Evolutionary conservation across 2,888 invertebrate species (phyloP).

Genomic region (Diarsia rubi): DNA sequence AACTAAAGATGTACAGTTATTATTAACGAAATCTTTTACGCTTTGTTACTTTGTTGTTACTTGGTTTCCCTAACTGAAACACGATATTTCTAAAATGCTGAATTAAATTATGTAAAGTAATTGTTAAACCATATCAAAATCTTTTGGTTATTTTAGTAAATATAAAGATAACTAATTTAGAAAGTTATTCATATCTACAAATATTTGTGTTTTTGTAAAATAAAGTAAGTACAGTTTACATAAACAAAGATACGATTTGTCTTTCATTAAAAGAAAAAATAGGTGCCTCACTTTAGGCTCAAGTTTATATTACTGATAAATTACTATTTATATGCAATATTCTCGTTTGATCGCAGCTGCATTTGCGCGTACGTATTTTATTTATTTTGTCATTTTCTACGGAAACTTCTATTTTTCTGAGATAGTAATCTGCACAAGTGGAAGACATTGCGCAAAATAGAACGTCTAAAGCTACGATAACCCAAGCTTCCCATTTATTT

Average conservation of each 20-base stretch:
- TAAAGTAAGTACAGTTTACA: slow-evolving; percentile 16
- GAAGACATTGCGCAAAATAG: slow-evolving; percentile 22
- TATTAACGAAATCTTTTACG: slow-evolving; percentile 52
- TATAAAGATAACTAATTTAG: not conserved
- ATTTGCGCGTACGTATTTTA: slow-evolving; percentile 32
- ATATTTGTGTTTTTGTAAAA: slow-evolving; percentile 4
- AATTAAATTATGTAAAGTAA: slow-evolving; percentile 7
- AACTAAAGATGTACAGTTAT: slow-evolving; percentile 61
- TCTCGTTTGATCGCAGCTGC: slow-evolving; percentile 48
- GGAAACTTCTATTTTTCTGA: slow-evolving; percentile 47
- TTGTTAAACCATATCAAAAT: not conserved
- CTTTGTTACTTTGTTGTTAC: slow-evolving; percentile 32
- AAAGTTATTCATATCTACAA: not conserved
- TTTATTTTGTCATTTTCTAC: slow-evolving; percentile 43
- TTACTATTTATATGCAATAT: slow-evolving; percentile 48
- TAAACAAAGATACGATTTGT: slow-evolving; percentile 27
- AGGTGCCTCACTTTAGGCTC: slow-evolving; percentile 34
- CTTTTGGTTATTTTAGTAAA: not conserved
- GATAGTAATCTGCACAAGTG: slow-evolving; percentile 26
- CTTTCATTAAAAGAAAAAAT: slow-evolving; percentile 44
- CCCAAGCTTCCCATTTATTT: slow-evolving; percentile 6
- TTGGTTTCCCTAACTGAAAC: slow-evolving; percentile 17
- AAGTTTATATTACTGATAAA: slow-evolving; percentile 54
- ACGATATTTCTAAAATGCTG: slow-evolving; percentile 30
- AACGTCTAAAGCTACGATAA: not conserved